A percentile compares a stretch with the other conserved stretches of the same genome.
phyloP scores from a whole-genome alignment of 2,113 vertebrate genomes.

The Rhynchopsitta pachyrhyncha region DNA sequence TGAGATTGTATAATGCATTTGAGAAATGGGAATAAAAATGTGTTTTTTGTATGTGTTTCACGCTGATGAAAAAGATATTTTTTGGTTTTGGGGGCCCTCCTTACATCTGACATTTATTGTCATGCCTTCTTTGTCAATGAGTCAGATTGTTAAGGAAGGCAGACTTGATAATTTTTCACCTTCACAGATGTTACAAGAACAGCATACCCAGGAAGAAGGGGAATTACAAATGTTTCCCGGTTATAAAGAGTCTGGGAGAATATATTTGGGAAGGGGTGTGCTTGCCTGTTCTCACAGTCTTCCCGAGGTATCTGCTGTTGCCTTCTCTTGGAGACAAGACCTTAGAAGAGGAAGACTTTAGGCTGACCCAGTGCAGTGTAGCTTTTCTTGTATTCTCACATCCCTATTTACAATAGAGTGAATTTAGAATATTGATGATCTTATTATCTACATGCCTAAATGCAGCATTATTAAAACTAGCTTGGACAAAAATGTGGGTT shows the following conservation, averaged over 20 bases:
- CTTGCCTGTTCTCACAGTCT: background rate
- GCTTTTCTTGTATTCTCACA: background rate
- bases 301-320: background rate
- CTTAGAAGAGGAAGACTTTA: background rate
- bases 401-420: background rate
- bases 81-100: background rate
- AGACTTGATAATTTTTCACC: background rate
- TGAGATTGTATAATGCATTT: background rate
- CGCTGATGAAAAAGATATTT: background rate
- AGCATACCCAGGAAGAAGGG: background rate
- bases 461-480: background rate
- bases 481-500: background rate
- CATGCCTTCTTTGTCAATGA: accelerated
- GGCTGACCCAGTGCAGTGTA: accelerated
- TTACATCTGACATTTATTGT: background rate
- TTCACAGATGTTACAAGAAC: background rate
- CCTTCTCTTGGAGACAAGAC: background rate
- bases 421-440: background rate
- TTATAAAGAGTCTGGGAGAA: background rate
- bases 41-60: background rate
- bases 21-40: background rate
- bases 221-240: background rate
- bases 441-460: background rate
- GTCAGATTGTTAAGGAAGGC: background rate
- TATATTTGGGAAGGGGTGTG: background rate